phyloP scores from a whole-genome alignment of 2,113 vertebrate species.

The Muntiacus reevesi region DNA sequence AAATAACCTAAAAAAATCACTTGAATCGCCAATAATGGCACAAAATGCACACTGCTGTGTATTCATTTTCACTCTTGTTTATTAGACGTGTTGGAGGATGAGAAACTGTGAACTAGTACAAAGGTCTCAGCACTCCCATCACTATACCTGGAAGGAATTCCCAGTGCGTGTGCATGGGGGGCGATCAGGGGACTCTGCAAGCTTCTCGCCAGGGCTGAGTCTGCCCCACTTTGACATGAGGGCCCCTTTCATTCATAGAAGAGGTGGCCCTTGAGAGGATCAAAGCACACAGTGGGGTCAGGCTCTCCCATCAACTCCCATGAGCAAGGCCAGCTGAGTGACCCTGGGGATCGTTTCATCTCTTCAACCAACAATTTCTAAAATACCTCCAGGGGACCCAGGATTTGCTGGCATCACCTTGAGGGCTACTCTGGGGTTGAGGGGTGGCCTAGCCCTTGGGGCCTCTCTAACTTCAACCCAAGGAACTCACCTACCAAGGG shows the following conservation, averaged over 20 bases:
- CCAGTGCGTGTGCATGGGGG: rapidly evolving
- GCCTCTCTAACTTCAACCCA: neutral
- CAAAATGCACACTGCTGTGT: neutral
- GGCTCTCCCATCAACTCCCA: neutral
- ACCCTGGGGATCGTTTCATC: neutral
- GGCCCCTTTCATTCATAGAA: neutral
- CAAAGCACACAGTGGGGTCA: neutral
- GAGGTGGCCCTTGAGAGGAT: no score
- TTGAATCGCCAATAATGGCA: neutral
- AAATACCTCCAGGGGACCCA: neutral
- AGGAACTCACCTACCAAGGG: neutral
- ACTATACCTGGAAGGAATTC: neutral
- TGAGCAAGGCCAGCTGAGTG: neutral
- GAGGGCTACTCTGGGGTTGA: neutral
- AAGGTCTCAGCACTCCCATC: neutral
- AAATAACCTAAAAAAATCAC: neutral
- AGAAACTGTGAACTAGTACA: neutral
- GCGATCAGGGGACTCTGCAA: neutral
- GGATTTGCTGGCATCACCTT: neutral
- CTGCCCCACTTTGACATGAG: neutral
- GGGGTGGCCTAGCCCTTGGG: neutral
- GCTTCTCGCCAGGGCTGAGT: neutral
- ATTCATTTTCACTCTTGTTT: neutral
- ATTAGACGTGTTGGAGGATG: neutral
- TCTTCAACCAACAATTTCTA: neutral